Percentiles rank a stretch among this genome's conserved stretches.
Conservation (phyloP, 2,797 vertebrate species). For the Sebastes itinus region DNA sequence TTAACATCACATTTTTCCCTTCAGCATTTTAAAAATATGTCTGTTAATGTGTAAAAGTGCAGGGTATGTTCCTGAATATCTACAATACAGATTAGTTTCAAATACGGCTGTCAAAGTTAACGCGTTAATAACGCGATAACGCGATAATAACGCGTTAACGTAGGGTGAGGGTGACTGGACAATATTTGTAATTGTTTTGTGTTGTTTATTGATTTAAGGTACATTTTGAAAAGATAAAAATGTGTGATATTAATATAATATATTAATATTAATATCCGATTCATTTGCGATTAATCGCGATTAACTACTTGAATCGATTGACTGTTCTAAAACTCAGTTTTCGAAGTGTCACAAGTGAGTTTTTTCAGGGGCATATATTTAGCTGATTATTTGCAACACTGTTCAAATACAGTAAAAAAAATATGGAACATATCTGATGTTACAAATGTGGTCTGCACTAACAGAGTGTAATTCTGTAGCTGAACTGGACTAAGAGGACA, state of each 20-base stretch:
- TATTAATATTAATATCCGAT: too few relatives aligned
- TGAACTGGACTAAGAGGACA: neutral
- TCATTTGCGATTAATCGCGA: too few relatives aligned
- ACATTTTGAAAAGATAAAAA: too few relatives aligned
- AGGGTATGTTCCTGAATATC: neutral
- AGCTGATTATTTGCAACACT: neutral
- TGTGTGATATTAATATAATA: too few relatives aligned
- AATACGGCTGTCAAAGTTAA: too few relatives aligned
- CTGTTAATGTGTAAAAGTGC: neutral
- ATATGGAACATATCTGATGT: neutral
- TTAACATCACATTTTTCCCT: neutral
- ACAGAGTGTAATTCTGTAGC: neutral
- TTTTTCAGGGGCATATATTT: neutral
- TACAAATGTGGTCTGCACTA: neutral
- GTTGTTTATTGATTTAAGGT: too few relatives aligned
- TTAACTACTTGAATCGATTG: too few relatives aligned
- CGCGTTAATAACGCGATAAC: too few relatives aligned
- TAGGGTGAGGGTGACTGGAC: too few relatives aligned
- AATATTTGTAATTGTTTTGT: too few relatives aligned
- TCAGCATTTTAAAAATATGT: neutral
- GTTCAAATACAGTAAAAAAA: neutral
- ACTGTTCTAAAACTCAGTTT: neutral
- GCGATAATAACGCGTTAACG: too few relatives aligned
- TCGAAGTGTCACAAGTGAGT: neutral
- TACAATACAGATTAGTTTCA: neutral